Percentiles rank a stretch among this genome's conserved stretches.
phyloP scores from a whole-genome alignment of 2,888 invertebrate species.

The Acleris laterana region DNA sequence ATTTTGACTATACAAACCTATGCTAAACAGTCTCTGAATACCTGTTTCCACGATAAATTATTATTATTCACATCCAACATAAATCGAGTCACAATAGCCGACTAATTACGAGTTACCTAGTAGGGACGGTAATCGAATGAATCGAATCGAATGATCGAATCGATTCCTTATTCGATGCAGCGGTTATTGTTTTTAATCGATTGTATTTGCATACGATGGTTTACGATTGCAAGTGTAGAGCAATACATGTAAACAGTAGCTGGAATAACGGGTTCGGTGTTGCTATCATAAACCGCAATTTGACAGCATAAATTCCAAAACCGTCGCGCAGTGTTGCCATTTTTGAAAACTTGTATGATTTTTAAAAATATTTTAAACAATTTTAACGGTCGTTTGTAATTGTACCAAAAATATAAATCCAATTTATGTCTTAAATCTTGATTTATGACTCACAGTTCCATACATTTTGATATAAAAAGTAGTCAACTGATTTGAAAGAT shows the following conservation, averaged over 20 bases:
- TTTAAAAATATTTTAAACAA: too few relatives aligned
- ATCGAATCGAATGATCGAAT: conserved; percentile 37
- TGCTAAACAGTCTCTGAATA: neutral
- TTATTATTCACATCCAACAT: conserved; percentile 30
- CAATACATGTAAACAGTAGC: neutral
- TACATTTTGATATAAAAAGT: too few relatives aligned
- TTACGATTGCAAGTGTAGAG: neutral
- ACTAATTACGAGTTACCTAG: conserved; percentile 38
- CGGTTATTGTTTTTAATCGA: conserved; percentile 37
- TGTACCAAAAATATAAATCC: too few relatives aligned
- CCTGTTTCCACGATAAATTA: conserved; percentile 28
- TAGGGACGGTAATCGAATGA: conserved; percentile 36
- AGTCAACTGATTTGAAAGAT: too few relatives aligned
- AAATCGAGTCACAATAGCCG: conserved; percentile 36
- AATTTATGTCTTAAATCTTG: too few relatives aligned
- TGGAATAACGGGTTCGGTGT: neutral
- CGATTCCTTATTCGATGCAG: conserved; percentile 35
- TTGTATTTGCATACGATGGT: conserved; percentile 20
- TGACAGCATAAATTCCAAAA: too few relatives aligned
- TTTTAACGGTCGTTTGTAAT: too few relatives aligned
- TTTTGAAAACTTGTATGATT: too few relatives aligned
- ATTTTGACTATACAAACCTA: neutral
- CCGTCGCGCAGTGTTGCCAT: too few relatives aligned
- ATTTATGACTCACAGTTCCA: too few relatives aligned
- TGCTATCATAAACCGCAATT: too few relatives aligned